These are phyloP conservation scores for Prunella himalayana DNA, from an alignment of 2,113 vertebrate genomes.

Conservation along the genomic window DNA sequence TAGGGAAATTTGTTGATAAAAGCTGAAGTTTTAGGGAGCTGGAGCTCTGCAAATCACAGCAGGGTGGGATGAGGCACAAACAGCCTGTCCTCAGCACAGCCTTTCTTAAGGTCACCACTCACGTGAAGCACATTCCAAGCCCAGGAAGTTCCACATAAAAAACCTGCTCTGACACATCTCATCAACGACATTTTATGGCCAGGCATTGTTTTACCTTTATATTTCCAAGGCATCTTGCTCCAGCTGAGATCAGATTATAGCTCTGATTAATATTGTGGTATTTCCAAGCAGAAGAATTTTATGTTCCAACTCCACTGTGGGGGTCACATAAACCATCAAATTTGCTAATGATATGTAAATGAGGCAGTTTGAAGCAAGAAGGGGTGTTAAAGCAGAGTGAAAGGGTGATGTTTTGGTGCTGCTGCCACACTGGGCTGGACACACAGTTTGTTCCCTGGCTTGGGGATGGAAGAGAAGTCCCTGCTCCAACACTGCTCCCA, in stretches of 20 bases:
- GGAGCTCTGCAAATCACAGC: neutral
- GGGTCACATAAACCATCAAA: neutral
- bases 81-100: neutral
- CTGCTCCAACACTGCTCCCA: neutral
- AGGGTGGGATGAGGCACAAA: rapidly evolving
- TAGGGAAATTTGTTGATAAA: neutral
- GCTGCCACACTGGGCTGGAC: neutral
- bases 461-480: neutral
- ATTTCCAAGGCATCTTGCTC: neutral
- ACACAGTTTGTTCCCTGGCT: neutral
- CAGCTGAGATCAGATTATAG: neutral
- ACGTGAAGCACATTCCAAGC: neutral
- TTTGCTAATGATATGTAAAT: constrained; percentile 8
- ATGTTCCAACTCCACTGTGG: neutral
- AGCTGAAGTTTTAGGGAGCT: neutral
- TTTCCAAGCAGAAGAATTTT: neutral
- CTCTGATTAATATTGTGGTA: neutral
- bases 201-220: neutral
- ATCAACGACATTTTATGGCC: neutral
- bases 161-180: neutral
- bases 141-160: neutral
- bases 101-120: neutral
- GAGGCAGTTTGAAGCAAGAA: neutral
- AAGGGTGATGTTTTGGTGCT: neutral
- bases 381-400: neutral